Base-by-base conservation (phyloP, 2,113 vertebrate genomes). In the Brachyhypopomus gauderio region DNA sequence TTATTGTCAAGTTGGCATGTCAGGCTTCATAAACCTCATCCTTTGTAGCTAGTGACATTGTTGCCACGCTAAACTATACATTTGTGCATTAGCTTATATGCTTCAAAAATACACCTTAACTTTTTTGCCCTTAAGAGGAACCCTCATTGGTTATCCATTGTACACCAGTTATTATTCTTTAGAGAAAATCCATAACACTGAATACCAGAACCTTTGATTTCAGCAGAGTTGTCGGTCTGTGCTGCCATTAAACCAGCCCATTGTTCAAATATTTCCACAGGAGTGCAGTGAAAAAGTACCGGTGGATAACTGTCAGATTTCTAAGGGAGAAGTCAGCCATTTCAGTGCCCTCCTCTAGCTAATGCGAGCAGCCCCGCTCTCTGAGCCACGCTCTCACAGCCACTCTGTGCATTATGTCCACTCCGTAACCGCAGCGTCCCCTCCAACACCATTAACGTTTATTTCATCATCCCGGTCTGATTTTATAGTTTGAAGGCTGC, bases 281-380 rank as follows among this genome's bases (percentile, higher is more conserved):
- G 14, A 34, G 3, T 8, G 19, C 30, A 34, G n/a, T 67, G 23
- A 69, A 25, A 81, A 67, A 45, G 11, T 45, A 14, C 36, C 58
- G 72, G 70, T 73, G 72, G 79, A 75, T 52, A 69, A 70, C 77
- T 48, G 64, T 73, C 83, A 73, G 45, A n/a, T 77, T 73, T 75
- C 69, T 52, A 80, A 75, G 52, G 17, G 20, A 62, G 58, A 56
- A 22, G 27, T 73, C 52, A 6, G 38, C 75, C 48, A 30, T 34
- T 30, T 74, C 34, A 2, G 0, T 30, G 2, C 41, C 16, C 8
- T 59, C 60, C 59, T 41, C 27, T 22, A 3, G 71, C 30, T 79
- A 72, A 72, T 48, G 36, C 25, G 22, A 79, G 62, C 62, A 59
- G 58, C 58, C 59, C 72, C 75, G 69, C 63, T 67, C 69, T 38